Evolutionary conservation across 2,113 vertebrate species (phyloP).

Genomic region (Gnathonemus echidnorhynchus): DNA sequence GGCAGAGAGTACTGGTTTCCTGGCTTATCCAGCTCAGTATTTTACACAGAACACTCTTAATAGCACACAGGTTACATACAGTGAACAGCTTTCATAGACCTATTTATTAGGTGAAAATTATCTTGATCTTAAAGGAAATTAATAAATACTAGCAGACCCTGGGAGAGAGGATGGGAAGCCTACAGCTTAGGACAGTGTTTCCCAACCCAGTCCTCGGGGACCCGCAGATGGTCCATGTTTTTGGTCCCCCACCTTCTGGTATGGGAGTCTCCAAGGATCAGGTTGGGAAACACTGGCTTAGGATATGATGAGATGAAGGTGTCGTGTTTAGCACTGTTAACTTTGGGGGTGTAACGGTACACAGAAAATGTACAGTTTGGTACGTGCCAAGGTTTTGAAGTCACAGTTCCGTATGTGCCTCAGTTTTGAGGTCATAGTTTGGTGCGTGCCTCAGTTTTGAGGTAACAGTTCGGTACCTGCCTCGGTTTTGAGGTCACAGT

Average conservation of each 20-base stretch:
- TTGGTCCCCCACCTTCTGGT: background rate
- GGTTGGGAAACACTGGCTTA: background rate
- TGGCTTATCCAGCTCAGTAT: background rate
- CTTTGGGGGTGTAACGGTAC: no score
- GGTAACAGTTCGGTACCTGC: no score
- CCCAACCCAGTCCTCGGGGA: background rate
- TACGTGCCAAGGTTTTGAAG: no score
- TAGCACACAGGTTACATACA: background rate
- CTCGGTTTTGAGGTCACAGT: no score
- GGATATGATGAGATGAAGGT: background rate
- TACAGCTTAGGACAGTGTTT: background rate
- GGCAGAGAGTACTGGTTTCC: background rate
- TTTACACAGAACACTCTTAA: background rate
- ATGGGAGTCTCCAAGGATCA: background rate
- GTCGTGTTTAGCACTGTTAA: background rate
- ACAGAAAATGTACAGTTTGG: no score
- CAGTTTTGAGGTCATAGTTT: no score
- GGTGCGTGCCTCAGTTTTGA: no score
- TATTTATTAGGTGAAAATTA: background rate
- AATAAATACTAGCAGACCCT: background rate
- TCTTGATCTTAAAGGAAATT: background rate
- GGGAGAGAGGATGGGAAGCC: background rate
- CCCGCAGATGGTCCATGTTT: background rate
- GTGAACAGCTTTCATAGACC: background rate
- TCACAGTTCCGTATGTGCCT: no score